phyloP scores from a whole-genome alignment of 2,888 invertebrate genomes.

The Adela reaumurella region DNA sequence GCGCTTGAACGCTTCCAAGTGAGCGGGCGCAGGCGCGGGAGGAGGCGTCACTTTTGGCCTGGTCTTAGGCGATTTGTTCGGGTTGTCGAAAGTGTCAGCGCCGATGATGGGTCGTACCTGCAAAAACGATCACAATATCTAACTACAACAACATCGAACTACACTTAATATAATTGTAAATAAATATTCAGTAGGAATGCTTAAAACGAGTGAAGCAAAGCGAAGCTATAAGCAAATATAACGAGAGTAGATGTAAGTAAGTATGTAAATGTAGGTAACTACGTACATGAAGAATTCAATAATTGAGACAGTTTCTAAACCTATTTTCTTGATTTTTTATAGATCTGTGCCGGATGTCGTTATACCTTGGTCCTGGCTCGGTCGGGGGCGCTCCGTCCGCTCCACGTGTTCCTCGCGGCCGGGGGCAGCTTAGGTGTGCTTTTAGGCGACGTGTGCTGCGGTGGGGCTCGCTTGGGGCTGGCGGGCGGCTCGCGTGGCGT shows the following conservation, averaged over 20 bases:
- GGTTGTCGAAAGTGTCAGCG: constrained; percentile 44
- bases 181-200: too few relatives aligned
- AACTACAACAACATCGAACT: not conserved
- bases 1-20: constrained; percentile 42
- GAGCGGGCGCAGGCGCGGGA: constrained; percentile 20
- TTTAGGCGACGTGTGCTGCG: constrained; percentile 31
- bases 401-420: constrained; percentile 68
- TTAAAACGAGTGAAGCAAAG: too few relatives aligned
- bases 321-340: too few relatives aligned
- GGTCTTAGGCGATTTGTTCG: constrained; percentile 61
- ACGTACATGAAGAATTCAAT: not conserved
- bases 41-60: constrained; percentile 29
- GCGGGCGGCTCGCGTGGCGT: constrained; percentile 44
- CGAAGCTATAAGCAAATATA: too few relatives aligned
- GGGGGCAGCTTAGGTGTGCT: constrained; percentile 46
- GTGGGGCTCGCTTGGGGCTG: constrained; percentile 42
- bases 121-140: too few relatives aligned
- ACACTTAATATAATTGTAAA: too few relatives aligned
- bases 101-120: constrained; percentile 38
- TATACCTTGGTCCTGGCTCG: constrained; percentile 34
- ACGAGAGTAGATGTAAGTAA: not conserved
- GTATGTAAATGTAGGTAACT: not conserved
- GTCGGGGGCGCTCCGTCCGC: constrained; percentile 56
- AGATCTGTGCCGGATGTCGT: too few relatives aligned
- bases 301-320: not conserved